Base-by-base conservation (phyloP, 2,888 invertebrate genomes). In the Seladonia tumulorum region DNA sequence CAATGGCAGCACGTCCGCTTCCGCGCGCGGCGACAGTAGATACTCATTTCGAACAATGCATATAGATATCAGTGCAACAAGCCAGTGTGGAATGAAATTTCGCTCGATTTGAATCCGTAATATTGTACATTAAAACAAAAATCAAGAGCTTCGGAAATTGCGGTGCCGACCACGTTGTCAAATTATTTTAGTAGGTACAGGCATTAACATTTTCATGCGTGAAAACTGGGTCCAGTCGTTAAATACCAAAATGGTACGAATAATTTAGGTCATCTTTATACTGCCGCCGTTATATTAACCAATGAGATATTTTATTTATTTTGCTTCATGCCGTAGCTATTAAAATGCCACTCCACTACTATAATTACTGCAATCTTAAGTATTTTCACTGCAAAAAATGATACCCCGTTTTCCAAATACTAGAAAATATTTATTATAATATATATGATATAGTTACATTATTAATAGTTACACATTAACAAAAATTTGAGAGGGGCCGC, bases 51-150 rank as follows among this genome's bases (percentile, higher is more conserved):
- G 57, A 57, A 57, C 57, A 57, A 57, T 57, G 12, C n/a, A 57
- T 57, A 57, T 57, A 57, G n/a, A 57, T n/a, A 57, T n/a, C 57
- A 57, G n/a, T 57, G 57, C n/a, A 57, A n/a, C 12, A 5, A 5
- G n/a, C n/a, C 57, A 57, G 12, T 3, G 57, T 12, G 4, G n/a
- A 57, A n/a, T n/a, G 57, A 57, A 57, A 57, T 57, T 57, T 10
- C 10, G n/a, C 1, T 57, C 57, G n/a, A n/a, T 57, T 57, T 22
- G 12, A 57, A 57, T 57, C 0, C 57, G 12, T 25, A n/a, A n/a
- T 57, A n/a, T 53, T 53, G 22, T n/a, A n/a, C n/a, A 57, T n/a
- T 57, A n/a, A 57, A 57, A 57, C n/a, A 57, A 57, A 57, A 57
- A 57, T n/a, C n/a, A 57, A 57, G 4, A 45, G 45, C 10, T 12